Conservation (phyloP, 2,888 invertebrate genomes). For the Lobophora halterata region DNA sequence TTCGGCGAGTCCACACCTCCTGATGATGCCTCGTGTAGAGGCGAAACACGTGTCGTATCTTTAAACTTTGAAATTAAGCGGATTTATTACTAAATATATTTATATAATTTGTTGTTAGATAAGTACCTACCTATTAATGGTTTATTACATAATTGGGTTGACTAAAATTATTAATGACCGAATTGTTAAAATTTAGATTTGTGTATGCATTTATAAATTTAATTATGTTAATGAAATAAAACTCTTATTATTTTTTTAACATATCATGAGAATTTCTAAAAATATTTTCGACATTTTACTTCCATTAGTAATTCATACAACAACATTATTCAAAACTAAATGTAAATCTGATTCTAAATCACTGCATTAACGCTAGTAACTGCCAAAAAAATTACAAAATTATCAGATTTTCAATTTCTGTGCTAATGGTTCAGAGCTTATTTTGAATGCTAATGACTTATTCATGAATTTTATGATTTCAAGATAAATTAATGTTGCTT, state of each 20-base stretch:
- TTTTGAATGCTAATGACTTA: conserved; percentile 15
- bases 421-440: conserved; percentile 15
- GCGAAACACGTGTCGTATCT: no score
- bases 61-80: no score
- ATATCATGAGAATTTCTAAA: conserved; percentile 4
- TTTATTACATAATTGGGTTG: no score
- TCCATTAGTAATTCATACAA: conserved; percentile 12
- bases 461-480: conserved; percentile 13
- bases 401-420: conserved; percentile 15
- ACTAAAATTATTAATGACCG: no score
- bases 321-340: conserved; percentile 12
- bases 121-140: no score
- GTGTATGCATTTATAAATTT: no score
- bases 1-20: no score
- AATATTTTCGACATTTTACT: conserved; percentile 9
- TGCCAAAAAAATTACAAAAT: conserved; percentile 13
- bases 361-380: conserved; percentile 13
- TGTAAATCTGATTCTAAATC: conserved; percentile 15
- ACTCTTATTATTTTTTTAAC: conserved; percentile 1
- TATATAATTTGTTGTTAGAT: no score
- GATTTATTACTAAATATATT: no score
- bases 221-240: no score
- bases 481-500: conserved; percentile 24
- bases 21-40: no score
- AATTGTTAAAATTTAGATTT: no score